These are phyloP conservation scores for Operophtera brumata DNA, from an alignment of 2,888 invertebrate species.

Conservation along the genomic window DNA sequence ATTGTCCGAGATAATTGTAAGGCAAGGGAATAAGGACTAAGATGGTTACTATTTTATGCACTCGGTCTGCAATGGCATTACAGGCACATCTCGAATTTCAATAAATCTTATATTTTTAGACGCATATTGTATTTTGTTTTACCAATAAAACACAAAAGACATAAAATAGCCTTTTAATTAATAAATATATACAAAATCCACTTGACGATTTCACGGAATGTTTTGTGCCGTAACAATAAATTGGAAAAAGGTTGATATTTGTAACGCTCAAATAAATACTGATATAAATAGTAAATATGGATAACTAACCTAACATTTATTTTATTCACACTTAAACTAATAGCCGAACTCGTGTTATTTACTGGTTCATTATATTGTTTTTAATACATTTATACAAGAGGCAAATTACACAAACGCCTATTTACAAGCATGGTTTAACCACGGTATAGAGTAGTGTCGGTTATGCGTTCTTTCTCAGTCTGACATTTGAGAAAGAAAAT, in stretches of 20 bases:
- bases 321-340: slow-evolving; percentile 60
- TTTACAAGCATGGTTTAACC: too few species aligned
- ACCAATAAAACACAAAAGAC: slow-evolving; percentile 51
- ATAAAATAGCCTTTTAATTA: slow-evolving; percentile 63
- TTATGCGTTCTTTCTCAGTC: too few species aligned
- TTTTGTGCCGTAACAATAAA: slow-evolving; percentile 25
- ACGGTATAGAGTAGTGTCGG: too few species aligned
- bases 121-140: slow-evolving; percentile 45
- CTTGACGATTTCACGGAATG: slow-evolving; percentile 21
- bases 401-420: too few species aligned
- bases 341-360: slow-evolving; percentile 13
- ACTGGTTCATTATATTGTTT: slow-evolving; percentile 12
- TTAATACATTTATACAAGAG: not conserved
- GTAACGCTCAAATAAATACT: slow-evolving; percentile 27
- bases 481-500: too few species aligned
- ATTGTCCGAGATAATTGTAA: too few species aligned
- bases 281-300: slow-evolving; percentile 33
- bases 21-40: too few species aligned
- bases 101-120: slow-evolving; percentile 35
- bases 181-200: slow-evolving; percentile 45
- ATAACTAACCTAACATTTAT: slow-evolving; percentile 50
- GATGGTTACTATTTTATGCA: too few species aligned
- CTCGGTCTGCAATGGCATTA: too few species aligned
- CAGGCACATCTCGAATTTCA: too few species aligned
- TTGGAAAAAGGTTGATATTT: slow-evolving; percentile 20